Percentiles rank a stretch among this genome's conserved stretches.
Conservation (phyloP, 1,140 invertebrate genomes). For the Caerostris darwini region DNA sequence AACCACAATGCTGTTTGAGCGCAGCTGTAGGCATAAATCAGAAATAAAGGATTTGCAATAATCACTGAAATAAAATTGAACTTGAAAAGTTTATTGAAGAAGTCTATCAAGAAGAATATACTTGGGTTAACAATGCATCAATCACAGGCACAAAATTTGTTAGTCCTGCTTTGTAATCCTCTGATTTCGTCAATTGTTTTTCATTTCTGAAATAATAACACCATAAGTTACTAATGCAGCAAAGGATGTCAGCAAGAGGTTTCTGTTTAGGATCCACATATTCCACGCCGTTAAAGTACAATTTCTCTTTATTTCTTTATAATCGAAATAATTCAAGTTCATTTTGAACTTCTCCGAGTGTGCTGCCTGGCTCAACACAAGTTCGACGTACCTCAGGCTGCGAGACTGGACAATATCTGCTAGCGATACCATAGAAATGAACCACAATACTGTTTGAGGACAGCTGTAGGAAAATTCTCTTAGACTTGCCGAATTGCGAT, state of each 20-base stretch:
- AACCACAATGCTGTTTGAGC: neutral
- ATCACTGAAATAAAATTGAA: too few relatives aligned
- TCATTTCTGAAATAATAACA: constrained; percentile 28
- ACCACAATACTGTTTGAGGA: neutral
- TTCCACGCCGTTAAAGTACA: constrained; percentile 21
- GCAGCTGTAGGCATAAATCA: too few relatives aligned
- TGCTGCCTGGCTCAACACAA: neutral
- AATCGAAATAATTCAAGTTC: neutral
- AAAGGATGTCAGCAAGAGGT: neutral
- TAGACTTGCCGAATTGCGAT: neutral
- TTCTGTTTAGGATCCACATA: neutral
- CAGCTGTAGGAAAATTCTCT: neutral
- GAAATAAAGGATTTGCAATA: too few relatives aligned
- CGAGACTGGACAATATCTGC: neutral
- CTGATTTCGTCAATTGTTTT: neutral
- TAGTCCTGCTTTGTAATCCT: too few relatives aligned
- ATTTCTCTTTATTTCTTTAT: constrained; percentile 19
- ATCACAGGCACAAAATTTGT: too few relatives aligned
- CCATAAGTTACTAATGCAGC: constrained; percentile 9
- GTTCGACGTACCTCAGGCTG: neutral
- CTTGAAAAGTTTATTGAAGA: too few relatives aligned
- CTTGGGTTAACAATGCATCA: too few relatives aligned
- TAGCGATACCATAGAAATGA: neutral
- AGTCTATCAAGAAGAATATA: too few relatives aligned
- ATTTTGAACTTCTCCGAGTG: too few relatives aligned